Percentiles rank a stretch among this genome's conserved stretches.
These are phyloP conservation scores for Clostera curtula DNA, from an alignment of 2,888 invertebrate species.

Conservation along the genomic window DNA sequence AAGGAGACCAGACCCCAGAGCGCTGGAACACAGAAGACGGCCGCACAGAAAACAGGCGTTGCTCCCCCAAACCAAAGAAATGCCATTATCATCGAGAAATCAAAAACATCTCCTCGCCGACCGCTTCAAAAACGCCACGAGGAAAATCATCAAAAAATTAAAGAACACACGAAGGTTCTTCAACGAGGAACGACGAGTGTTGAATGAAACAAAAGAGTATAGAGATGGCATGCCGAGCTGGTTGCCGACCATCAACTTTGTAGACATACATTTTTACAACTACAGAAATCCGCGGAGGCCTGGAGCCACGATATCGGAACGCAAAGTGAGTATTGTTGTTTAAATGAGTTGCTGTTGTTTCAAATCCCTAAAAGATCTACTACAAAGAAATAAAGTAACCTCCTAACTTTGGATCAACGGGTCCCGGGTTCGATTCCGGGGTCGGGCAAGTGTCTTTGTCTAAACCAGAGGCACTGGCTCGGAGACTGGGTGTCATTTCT, in stretches of 20 bases:
- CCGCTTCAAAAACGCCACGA: conserved; percentile 45
- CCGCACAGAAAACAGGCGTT: conserved; percentile 30
- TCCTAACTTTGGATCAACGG: no score
- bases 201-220: conserved; percentile 50
- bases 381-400: no score
- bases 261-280: conserved; percentile 53
- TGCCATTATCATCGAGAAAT: conserved; percentile 25
- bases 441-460: no score
- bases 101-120: conserved; percentile 38
- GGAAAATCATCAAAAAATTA: conserved; percentile 51
- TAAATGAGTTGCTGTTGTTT: no score
- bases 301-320: conserved; percentile 42
- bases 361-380: no score
- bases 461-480: no score
- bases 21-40: conserved; percentile 27
- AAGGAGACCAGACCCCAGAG: conserved; percentile 20
- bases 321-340: conserved; percentile 46
- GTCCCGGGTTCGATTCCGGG: no score
- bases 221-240: conserved; percentile 56
- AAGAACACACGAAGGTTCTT: conserved; percentile 52
- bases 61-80: conserved; percentile 43
- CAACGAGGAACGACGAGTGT: conserved; percentile 38
- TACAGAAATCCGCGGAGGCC: conserved; percentile 34
- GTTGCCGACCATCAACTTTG: conserved; percentile 62
- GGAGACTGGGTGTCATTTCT: no score